Base-by-base conservation (phyloP, 2,888 invertebrate species). In the Panopea generosa region DNA sequence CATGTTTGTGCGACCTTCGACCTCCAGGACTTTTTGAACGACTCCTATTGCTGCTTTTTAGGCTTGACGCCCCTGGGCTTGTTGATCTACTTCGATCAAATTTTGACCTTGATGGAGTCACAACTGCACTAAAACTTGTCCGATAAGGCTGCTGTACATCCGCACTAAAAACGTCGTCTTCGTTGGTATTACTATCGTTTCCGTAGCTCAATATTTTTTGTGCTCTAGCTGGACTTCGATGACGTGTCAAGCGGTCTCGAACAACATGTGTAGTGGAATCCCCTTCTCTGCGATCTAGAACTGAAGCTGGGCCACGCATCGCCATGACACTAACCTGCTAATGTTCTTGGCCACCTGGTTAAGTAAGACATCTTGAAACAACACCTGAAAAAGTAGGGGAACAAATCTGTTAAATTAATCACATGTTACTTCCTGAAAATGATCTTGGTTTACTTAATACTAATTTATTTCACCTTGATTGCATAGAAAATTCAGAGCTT, bases 71-170 rank as follows among this genome's bases (percentile, higher is more conserved):
- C 4, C n/a, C 14, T 0, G 90, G 87, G 77, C 87, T 87, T 2
- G 85, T 80, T 9, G 89, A 89, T 26, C 88, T 80, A 73, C 87
- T 86, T 27, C 89, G 68, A 50, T 86, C 86, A n/a, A 76, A 63
- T 18, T 76, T 85, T 3, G 50, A 68, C 26, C 84, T 80, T 16
- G 81, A 72, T 6, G 89, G 89, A 1, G 87, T 82, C n/a, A 86
- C 82, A 24, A 89, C 86, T 1, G 91, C 90, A 60, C 90, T 90
- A 72, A 91, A 90, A 66, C 90, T 90, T 38, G 90, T 91, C 38
- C 88, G 82, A 77, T 91, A 91, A 0, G 90, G 88, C 79, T 91
- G 91, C 0, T 89, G 79, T 49, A 91, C 84, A 26, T 86, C 74
- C 22, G 82, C 73, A 18, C 75, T 73, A 1, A 89, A 72, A 11